phyloP scores from a whole-genome alignment of 2,888 invertebrate species.

The Drosophila formosana region DNA sequence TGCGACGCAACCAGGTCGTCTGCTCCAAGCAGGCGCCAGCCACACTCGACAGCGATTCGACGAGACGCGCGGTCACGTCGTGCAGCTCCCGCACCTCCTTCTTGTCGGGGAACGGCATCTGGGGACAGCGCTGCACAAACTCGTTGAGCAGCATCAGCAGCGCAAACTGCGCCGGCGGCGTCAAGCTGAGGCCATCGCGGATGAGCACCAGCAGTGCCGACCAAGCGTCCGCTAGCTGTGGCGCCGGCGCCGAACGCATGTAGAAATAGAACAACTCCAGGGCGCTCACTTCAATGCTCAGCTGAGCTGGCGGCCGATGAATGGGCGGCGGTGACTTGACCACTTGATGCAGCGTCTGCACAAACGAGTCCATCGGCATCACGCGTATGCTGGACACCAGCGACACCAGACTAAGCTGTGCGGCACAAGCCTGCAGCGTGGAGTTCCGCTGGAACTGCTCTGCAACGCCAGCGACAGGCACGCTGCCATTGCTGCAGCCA shows the following conservation, averaged over 20 bases:
- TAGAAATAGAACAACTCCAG: slow-evolving; percentile 93
- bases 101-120: slow-evolving; percentile 88
- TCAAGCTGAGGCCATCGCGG: slow-evolving; percentile 90
- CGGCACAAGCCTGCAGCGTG: slow-evolving; percentile 87
- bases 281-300: slow-evolving; percentile 91
- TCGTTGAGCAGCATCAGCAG: slow-evolving; percentile 92
- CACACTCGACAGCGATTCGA: slow-evolving; percentile 93
- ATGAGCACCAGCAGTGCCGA: slow-evolving; percentile 90
- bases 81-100: slow-evolving; percentile 93
- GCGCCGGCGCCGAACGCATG: slow-evolving; percentile 89
- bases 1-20: slow-evolving; percentile 94
- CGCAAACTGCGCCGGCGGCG: slow-evolving; percentile 92
- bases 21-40: slow-evolving; percentile 96
- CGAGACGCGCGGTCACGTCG: slow-evolving; percentile 90
- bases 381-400: slow-evolving; percentile 92
- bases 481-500: slow-evolving; percentile 84
- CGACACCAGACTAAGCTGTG: slow-evolving; percentile 91
- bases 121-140: slow-evolving; percentile 91
- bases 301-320: slow-evolving; percentile 86
- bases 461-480: slow-evolving; percentile 59
- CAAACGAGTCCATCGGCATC: slow-evolving; percentile 93
- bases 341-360: slow-evolving; percentile 92
- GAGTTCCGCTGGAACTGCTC: slow-evolving; percentile 84
- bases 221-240: slow-evolving; percentile 92
- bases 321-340: slow-evolving; percentile 91